phyloP scores from a whole-genome alignment of 2,113 vertebrate species.

The Pseudopodoces humilis region DNA sequence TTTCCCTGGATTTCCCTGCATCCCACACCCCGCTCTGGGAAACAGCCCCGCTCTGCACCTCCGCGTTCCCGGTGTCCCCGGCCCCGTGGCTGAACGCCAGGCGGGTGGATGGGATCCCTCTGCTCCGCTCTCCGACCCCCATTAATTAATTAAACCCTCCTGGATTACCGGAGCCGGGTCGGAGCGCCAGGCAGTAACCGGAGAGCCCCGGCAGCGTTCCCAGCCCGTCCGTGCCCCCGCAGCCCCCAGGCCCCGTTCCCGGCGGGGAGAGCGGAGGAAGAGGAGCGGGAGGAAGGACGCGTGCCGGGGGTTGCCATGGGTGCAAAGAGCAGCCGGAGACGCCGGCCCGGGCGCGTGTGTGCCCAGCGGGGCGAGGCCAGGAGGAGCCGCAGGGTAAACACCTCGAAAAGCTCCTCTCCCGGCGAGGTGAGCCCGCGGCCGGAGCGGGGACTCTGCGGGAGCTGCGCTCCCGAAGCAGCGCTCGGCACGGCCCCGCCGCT shows the following conservation, averaged over 20 bases:
- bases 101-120: accelerated
- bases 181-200: background rate
- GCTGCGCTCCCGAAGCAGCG: accelerated
- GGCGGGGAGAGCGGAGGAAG: background rate
- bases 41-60: background rate
- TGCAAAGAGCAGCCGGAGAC: background rate
- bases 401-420: background rate
- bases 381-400: conserved; percentile 20
- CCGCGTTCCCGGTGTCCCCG: accelerated
- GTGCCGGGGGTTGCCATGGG: conserved; percentile 2
- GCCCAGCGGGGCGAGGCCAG: conserved; percentile 26
- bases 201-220: background rate
- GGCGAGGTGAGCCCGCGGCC: background rate
- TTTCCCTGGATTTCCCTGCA: background rate
- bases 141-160: conserved; percentile 27
- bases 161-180: background rate
- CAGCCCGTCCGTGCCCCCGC: background rate
- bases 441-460: background rate
- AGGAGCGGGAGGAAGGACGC: background rate
- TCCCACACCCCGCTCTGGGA: accelerated
- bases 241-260: background rate
- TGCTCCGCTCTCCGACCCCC: background rate
- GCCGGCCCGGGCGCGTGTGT: background rate
- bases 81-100: accelerated
- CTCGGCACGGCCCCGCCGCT: accelerated